Evolutionary conservation across 2,113 vertebrate species (phyloP).

Genomic region (Ciconia stormi): DNA sequence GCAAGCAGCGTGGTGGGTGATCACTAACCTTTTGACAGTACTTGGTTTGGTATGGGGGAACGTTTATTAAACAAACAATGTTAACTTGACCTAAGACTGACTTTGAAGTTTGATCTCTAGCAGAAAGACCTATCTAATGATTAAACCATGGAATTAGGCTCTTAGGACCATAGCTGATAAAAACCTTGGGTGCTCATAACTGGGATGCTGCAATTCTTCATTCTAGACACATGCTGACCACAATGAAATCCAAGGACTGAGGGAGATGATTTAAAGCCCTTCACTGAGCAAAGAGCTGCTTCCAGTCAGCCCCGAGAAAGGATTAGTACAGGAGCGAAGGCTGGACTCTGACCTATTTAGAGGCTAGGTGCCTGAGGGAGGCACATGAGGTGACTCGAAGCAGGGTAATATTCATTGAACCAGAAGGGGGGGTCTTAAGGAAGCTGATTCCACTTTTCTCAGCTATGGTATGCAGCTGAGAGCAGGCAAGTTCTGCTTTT

Average conservation of each 20-base stretch:
- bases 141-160: conserved; percentile 53
- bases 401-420: conserved; percentile 7
- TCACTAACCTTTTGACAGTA: neutral
- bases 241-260: conserved; percentile 19
- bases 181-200: neutral
- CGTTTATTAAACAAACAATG: conserved; percentile 11
- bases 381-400: neutral
- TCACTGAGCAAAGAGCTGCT: neutral
- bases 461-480: neutral
- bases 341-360: conserved; percentile 10
- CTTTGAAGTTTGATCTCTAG: conserved; percentile 53
- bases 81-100: conserved; percentile 44
- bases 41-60: neutral
- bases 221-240: conserved; percentile 26
- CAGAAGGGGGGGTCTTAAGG: neutral
- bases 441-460: conserved; percentile 14
- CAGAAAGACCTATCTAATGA: conserved; percentile 46
- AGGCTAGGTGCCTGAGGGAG: neutral
- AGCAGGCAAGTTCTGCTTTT: neutral
- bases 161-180: conserved; percentile 27
- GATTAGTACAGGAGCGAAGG: neutral
- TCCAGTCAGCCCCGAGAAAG: neutral
- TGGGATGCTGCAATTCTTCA: conserved; percentile 42
- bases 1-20: neutral
- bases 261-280: conserved; percentile 10